Conservation (phyloP, 2,113 vertebrate species). For the Leucopsar rothschildi region DNA sequence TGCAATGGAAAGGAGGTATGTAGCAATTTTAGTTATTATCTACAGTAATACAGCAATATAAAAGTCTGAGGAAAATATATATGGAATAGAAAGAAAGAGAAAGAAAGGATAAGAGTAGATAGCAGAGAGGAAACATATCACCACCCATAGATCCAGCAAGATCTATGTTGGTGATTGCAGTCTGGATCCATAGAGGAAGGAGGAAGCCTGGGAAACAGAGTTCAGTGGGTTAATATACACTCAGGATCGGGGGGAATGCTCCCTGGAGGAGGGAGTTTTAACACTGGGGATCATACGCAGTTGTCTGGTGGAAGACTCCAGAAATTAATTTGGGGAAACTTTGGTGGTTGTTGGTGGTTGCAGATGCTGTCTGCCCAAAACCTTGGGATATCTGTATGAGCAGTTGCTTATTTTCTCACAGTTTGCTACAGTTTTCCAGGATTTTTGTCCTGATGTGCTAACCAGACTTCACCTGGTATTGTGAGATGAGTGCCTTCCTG, state of each 20-base stretch:
- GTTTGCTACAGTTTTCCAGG: neutral
- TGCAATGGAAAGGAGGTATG: neutral
- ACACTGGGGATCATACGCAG: neutral
- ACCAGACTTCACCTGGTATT: neutral
- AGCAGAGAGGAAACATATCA: neutral
- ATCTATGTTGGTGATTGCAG: neutral
- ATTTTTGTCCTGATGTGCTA: neutral
- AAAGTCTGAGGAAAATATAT: neutral
- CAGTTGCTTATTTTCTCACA: neutral
- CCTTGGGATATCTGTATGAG: neutral
- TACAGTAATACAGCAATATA: neutral
- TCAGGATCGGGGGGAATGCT: neutral
- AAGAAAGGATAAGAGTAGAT: neutral
- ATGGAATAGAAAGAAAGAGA: neutral
- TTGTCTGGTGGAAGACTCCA: neutral
- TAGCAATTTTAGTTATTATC: neutral
- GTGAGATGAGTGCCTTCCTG: neutral
- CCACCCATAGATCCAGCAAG: neutral
- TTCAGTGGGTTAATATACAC: too few relatives aligned
- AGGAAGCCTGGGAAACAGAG: neutral
- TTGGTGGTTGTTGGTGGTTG: neutral
- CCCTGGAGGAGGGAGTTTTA: neutral
- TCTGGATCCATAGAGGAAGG: neutral
- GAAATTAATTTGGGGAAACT: neutral
- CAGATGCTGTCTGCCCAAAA: neutral